A percentile compares a stretch with the other conserved stretches of the same genome.
These are phyloP conservation scores for Oscheius myriophilus DNA, from an alignment of 2,888 invertebrate species.

Conservation along the genomic window DNA sequence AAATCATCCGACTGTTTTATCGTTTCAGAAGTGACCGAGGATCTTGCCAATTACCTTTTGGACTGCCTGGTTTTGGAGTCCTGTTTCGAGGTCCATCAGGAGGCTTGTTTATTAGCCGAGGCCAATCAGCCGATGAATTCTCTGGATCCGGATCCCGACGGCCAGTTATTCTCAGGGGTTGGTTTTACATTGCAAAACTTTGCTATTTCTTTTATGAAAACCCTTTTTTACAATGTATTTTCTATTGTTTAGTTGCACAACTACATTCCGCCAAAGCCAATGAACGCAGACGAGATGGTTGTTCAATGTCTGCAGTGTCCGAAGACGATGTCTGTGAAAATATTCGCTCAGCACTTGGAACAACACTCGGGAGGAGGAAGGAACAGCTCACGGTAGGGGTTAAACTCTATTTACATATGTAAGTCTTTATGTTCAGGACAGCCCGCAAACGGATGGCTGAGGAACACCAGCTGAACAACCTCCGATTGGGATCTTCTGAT, in stretches of 20 bases:
- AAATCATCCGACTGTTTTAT: not conserved
- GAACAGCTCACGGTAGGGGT: not conserved
- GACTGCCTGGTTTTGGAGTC: not conserved
- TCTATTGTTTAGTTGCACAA: not conserved
- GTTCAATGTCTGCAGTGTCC: not conserved
- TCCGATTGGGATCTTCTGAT: too few species aligned
- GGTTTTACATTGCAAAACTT: not conserved
- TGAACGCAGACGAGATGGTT: not conserved
- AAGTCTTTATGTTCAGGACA: not conserved
- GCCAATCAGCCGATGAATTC: not conserved
- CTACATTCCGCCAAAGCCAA: not conserved
- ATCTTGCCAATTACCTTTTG: not conserved
- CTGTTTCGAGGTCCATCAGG: conserved; percentile 1
- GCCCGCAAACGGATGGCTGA: too few species aligned
- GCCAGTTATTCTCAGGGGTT: not conserved
- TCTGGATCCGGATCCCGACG: not conserved
- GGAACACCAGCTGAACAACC: too few species aligned
- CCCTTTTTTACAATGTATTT: not conserved
- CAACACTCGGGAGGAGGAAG: not conserved
- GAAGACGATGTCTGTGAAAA: conserved; percentile 2
- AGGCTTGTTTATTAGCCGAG: not conserved
- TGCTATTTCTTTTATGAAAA: not conserved
- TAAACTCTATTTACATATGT: not conserved
- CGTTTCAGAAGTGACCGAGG: not conserved
- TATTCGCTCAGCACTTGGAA: conserved; percentile 2